phyloP scores from a whole-genome alignment of 2,113 vertebrate genomes.

The Isurus oxyrinchus region DNA sequence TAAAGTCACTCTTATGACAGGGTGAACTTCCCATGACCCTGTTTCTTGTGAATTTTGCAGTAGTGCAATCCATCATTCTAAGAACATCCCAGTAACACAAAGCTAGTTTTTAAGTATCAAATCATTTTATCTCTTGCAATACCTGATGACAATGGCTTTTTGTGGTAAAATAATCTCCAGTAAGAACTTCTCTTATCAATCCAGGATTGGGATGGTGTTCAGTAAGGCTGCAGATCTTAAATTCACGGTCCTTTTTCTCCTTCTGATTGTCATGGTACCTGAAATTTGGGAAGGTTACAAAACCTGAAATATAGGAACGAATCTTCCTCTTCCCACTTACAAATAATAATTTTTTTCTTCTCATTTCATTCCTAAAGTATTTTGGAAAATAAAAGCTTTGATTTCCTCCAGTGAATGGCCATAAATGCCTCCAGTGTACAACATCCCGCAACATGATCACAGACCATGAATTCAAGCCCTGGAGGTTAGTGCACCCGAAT shows the following conservation, averaged over 20 bases:
- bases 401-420: background rate
- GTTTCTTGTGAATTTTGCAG: background rate
- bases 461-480: no score
- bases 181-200: conserved; percentile 13
- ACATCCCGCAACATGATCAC: background rate
- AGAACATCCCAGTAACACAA: background rate
- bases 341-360: background rate
- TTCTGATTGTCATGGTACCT: background rate
- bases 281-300: background rate
- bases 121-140: background rate
- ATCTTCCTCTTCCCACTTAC: background rate
- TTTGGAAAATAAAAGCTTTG: background rate
- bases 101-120: background rate
- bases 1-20: background rate
- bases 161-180: background rate
- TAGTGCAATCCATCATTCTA: background rate
- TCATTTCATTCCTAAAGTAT: background rate
- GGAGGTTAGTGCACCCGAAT: background rate
- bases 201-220: background rate
- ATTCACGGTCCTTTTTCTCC: background rate
- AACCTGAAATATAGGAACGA: background rate
- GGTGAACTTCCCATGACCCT: background rate
- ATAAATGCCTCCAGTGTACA: background rate
- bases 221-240: background rate
- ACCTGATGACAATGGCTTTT: background rate